phyloP scores from a whole-genome alignment of 2,113 vertebrate genomes.

The Ictalurus furcatus region DNA sequence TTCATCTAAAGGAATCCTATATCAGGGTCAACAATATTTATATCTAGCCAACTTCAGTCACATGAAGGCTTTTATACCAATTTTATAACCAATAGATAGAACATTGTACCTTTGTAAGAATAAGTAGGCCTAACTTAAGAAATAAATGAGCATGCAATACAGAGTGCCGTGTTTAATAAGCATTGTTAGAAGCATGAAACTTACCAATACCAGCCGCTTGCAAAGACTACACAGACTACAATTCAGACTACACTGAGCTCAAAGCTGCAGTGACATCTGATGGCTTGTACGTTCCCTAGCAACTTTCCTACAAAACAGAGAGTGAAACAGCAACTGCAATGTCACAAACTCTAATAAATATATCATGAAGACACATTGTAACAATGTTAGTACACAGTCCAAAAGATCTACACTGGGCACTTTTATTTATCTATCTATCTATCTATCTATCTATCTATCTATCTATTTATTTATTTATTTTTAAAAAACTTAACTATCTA shows the following conservation, averaged over 20 bases:
- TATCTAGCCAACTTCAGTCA: neutral
- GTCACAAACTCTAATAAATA: neutral
- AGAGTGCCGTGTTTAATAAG: neutral
- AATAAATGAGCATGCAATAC: neutral
- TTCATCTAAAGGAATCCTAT: neutral
- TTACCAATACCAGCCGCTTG: constrained; percentile 32
- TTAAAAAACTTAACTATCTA: neutral
- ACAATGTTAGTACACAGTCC: neutral
- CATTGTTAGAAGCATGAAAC: neutral
- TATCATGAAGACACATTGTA: neutral
- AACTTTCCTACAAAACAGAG: constrained; percentile 37
- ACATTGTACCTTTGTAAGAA: neutral
- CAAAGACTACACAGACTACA: constrained; percentile 5
- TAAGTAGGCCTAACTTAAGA: neutral
- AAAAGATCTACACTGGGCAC: neutral
- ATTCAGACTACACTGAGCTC: neutral
- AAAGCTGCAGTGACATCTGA: constrained; percentile 23
- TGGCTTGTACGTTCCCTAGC: constrained; percentile 38
- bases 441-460: no score
- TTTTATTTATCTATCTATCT: no score
- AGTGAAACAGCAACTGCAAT: constrained; percentile 1
- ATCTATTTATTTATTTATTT: neutral
- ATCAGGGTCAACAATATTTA: neutral
- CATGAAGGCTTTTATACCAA: neutral
- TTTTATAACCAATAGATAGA: neutral